These are phyloP conservation scores for Temnothorax ravouxi DNA, from an alignment of 2,888 invertebrate species.

Conservation along the genomic window DNA sequence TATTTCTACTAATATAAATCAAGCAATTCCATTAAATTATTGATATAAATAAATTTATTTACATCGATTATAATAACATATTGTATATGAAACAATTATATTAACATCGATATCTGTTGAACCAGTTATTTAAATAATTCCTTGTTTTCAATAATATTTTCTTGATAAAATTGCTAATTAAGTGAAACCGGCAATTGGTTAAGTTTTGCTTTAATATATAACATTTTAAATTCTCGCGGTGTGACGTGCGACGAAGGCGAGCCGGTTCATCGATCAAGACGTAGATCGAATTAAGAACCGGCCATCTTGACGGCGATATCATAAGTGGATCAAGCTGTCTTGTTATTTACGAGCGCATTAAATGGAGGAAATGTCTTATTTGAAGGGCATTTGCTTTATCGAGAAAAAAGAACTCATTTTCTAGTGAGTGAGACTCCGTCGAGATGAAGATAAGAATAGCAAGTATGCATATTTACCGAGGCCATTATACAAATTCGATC, in stretches of 20 bases:
- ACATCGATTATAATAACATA: slow-evolving; percentile 15
- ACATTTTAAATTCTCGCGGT: slow-evolving; percentile 6
- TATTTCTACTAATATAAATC: not conserved
- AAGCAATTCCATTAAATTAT: slow-evolving; percentile 25
- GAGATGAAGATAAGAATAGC: slow-evolving; percentile 66
- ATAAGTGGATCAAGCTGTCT: slow-evolving; percentile 64
- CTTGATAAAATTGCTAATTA: not conserved
- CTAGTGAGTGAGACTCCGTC: slow-evolving; percentile 36
- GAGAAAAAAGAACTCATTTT: slow-evolving; percentile 54
- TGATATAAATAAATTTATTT: slow-evolving; percentile 15
- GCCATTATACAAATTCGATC: slow-evolving; percentile 30
- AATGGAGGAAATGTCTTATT: slow-evolving; percentile 47
- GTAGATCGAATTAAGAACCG: slow-evolving; percentile 54
- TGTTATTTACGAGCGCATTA: slow-evolving; percentile 67
- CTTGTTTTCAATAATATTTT: not conserved
- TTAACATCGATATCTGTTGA: slow-evolving; percentile 7
- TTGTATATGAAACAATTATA: slow-evolving; percentile 11
- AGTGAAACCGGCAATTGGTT: not conserved
- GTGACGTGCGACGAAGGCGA: not conserved
- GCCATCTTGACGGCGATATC: slow-evolving; percentile 57
- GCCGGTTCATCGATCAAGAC: slow-evolving; percentile 30
- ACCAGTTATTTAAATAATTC: slow-evolving; percentile 24
- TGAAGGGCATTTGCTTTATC: slow-evolving; percentile 46
- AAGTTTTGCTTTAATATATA: not conserved
- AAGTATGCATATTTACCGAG: slow-evolving; percentile 64